Conservation (phyloP, 2,797 vertebrate species). For the Hylomyscus alleni region DNA sequence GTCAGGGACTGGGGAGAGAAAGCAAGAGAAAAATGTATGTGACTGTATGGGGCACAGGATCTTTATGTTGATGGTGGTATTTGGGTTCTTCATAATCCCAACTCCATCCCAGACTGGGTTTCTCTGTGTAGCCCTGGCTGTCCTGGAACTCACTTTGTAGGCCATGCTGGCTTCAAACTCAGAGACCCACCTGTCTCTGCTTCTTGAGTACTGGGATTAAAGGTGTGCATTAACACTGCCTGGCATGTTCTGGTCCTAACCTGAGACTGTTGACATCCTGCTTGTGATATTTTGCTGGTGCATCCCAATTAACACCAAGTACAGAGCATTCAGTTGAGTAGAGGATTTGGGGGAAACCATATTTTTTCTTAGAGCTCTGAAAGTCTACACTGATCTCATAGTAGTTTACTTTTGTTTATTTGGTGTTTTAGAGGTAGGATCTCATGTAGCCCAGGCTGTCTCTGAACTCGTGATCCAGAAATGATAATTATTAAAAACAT, state of each 20-base stretch:
- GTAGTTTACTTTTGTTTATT: background rate
- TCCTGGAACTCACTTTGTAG: background rate
- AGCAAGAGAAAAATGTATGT: background rate
- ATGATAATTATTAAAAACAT: conserved; percentile 8
- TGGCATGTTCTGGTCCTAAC: background rate
- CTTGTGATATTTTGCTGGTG: background rate
- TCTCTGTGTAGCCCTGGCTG: background rate
- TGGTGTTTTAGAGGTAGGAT: background rate
- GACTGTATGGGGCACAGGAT: background rate
- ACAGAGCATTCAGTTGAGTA: background rate
- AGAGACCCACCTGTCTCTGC: background rate
- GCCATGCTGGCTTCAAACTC: background rate
- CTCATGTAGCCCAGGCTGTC: background rate
- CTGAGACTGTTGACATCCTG: background rate
- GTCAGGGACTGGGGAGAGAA: background rate
- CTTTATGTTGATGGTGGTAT: background rate
- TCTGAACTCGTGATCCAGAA: background rate
- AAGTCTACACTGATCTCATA: background rate
- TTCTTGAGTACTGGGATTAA: background rate
- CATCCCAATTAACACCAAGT: background rate
- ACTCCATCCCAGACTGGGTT: background rate
- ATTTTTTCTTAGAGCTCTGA: background rate
- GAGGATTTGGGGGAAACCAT: background rate
- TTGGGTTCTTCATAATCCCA: background rate
- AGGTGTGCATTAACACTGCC: background rate